phyloP scores from a whole-genome alignment of 2,888 invertebrate species.

The Drosophila testacea region DNA sequence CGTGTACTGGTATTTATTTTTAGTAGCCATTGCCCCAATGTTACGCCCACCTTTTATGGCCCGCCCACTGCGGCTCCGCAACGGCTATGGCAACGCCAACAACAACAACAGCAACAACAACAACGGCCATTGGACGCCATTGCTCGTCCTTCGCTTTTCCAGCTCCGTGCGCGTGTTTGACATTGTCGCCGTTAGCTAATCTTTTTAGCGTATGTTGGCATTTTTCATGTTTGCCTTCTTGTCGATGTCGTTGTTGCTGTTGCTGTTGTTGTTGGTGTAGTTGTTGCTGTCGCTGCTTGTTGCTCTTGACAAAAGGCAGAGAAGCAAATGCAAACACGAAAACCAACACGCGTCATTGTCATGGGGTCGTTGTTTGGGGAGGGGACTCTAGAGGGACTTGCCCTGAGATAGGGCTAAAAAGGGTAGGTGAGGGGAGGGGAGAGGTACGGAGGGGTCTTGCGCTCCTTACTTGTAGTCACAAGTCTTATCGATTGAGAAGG shows the following conservation, averaged over 20 bases:
- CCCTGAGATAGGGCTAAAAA: neutral
- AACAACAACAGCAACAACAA: conserved; percentile 1
- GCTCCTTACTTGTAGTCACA: conserved; percentile 34
- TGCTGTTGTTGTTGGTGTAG: conserved; percentile 23
- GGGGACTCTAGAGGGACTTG: conserved; percentile 1
- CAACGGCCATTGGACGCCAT: conserved; percentile 30
- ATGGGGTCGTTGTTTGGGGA: conserved; percentile 42
- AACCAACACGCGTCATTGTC: conserved; percentile 68
- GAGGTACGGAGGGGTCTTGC: neutral
- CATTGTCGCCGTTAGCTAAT: conserved; percentile 81
- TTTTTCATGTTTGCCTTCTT: conserved; percentile 80
- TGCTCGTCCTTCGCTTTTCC: conserved; percentile 35
- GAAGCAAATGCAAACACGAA: conserved; percentile 76
- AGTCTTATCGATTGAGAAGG: conserved; percentile 68
- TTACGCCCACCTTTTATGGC: conserved; percentile 62
- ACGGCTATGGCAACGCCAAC: conserved; percentile 37
- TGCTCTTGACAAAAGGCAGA: conserved; percentile 71
- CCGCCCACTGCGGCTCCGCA: conserved; percentile 62
- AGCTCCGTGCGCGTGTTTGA: conserved; percentile 74
- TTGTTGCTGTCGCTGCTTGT: conserved; percentile 62
- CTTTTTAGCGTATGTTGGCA: conserved; percentile 82
- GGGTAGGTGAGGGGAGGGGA: neutral
- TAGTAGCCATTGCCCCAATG: conserved; percentile 64
- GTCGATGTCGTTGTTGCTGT: conserved; percentile 47
- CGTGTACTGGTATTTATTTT: conserved; percentile 74